Evolutionary conservation across 2,888 invertebrate species (phyloP), one percentile per base, ranked within the genome.

Genomic region (Stegophylla sp.): DNA sequence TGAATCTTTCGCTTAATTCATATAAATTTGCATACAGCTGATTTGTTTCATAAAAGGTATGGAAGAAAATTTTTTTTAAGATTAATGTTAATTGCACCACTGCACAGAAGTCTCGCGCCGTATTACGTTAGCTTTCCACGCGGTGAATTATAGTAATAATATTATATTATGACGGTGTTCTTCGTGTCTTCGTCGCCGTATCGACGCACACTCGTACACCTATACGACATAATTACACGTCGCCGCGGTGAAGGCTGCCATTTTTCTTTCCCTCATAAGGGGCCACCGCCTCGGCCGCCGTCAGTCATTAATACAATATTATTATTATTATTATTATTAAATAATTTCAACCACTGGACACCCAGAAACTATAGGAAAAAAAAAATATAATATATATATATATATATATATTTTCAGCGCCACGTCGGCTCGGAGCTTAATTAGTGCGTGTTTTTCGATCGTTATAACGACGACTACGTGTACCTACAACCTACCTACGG

Each of bases 391-490:
- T n/a, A n/a, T n/a, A n/a, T n/a, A n/a, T n/a, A n/a, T n/a, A n/a
- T n/a, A n/a, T n/a, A n/a, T n/a, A n/a, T n/a, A n/a, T 12, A 43
- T 28, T 15, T 12, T 26, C 23, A 23, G 34, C 2, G 56, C 73
- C 9, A 17, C 72, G 48, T 61, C 48, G 13, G 48, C 28, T 34
- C 75, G 64, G 51, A 51, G 64, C 51, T 75, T 64, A 75, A 75
- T 75, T 64, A 75, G 75, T 75, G 75, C 75, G 64, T 75, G 75
- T 53, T 51, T 51, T 41, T 63, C 75, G 51, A 75, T 64, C 75
- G 75, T 75, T 75, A 73, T 45, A 59, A 51, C n/a, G n/a, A n/a
- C n/a, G n/a, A n/a, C n/a, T 34, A 63, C 45, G 26, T 34, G 34
- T 34, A 12, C 43, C 7, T n/a, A 26, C 17, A 5, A 12, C 43